Conservation (phyloP, 2,888 invertebrate genomes). For the Pecten maximus region DNA sequence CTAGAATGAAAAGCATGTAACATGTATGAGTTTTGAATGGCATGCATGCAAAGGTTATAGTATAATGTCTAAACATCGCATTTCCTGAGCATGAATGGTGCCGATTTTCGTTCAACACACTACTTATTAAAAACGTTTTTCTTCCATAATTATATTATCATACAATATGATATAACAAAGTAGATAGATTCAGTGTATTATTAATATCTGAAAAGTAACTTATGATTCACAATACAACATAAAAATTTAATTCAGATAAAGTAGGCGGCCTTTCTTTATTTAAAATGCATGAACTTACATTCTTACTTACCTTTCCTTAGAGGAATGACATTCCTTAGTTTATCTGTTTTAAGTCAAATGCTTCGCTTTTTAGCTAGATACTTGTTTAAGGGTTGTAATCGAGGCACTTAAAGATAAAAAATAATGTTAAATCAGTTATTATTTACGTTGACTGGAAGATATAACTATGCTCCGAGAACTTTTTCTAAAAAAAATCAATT, state of each 20-base stretch:
- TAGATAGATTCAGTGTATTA: too few relatives aligned
- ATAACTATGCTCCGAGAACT: not conserved
- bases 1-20: slow-evolving; percentile 10
- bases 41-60: not conserved
- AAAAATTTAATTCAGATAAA: too few relatives aligned
- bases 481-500: not conserved
- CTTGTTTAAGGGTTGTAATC: not conserved
- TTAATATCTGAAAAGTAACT: too few relatives aligned
- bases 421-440: not conserved
- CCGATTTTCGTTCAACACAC: not conserved
- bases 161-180: too few relatives aligned
- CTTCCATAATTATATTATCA: too few relatives aligned
- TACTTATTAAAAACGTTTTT: too few relatives aligned
- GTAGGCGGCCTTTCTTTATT: not conserved
- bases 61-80: not conserved
- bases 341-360: not conserved
- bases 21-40: not conserved
- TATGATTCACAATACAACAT: too few relatives aligned
- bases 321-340: not conserved
- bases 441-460: not conserved
- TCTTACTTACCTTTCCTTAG: not conserved
- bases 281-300: not conserved
- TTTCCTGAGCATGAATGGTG: not conserved
- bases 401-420: not conserved
- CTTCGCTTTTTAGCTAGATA: not conserved